phyloP scores from a whole-genome alignment of 2,888 invertebrate species.

The Leptopilina myrica region DNA sequence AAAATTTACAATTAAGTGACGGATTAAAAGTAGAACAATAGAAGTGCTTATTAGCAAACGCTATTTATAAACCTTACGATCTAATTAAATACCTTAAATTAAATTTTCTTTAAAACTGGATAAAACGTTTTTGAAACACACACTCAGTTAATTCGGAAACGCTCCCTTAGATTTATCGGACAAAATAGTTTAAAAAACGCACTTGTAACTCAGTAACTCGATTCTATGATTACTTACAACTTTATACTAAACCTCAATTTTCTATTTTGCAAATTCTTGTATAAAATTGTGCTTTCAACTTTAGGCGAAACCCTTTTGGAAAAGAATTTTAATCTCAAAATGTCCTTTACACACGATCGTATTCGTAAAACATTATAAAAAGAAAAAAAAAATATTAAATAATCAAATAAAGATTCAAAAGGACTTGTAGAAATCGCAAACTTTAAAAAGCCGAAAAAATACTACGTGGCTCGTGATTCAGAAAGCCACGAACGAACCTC shows the following conservation, averaged over 20 bases:
- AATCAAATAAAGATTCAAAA: not conserved
- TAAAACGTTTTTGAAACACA: conserved; percentile 61
- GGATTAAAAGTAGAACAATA: not conserved
- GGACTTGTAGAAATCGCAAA: conserved; percentile 32
- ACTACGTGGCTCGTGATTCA: conserved; percentile 60
- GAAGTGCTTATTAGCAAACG: not conserved
- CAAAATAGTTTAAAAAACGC: conserved; percentile 29
- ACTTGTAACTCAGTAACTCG: conserved; percentile 65
- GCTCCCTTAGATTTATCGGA: conserved; percentile 7
- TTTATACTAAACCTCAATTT: not conserved
- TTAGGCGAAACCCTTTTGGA: not conserved
- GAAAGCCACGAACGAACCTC: conserved; percentile 37
- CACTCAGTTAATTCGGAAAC: conserved; percentile 39
- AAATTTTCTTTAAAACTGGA: conserved; percentile 58
- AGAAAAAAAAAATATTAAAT: not conserved
- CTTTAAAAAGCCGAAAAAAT: conserved; percentile 51
- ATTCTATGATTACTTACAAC: not conserved
- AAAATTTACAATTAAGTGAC: not conserved
- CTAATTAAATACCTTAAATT: not conserved
- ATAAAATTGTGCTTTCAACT: conserved; percentile 28
- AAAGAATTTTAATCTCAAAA: conserved; percentile 38
- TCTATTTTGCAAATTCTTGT: conserved; percentile 7
- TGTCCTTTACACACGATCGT: conserved; percentile 38
- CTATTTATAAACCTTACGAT: conserved; percentile 3
- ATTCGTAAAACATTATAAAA: conserved; percentile 22